Evolutionary conservation across 2,797 vertebrate genomes (phyloP).

Genomic region (Dipus sagitta): DNA sequence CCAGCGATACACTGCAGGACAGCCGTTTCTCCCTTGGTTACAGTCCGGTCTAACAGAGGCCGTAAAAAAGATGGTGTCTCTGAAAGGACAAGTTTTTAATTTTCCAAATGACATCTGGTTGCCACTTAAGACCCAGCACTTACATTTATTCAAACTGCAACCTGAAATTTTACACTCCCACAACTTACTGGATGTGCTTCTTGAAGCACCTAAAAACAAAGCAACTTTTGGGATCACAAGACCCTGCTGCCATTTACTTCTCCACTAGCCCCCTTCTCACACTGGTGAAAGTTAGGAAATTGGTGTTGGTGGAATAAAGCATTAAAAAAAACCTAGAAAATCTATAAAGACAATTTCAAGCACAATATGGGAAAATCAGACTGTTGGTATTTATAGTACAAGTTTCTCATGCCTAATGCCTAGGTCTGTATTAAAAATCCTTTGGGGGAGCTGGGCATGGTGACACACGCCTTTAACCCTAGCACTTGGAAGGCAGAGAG

Average conservation of each 20-base stretch:
- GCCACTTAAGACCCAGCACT: not conserved
- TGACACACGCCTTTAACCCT: no score
- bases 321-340: conserved; percentile 4
- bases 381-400: not conserved
- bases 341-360: conserved; percentile 9
- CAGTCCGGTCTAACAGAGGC: conserved; percentile 94
- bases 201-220: not conserved
- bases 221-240: not conserved
- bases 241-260: not conserved
- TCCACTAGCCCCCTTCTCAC: not conserved
- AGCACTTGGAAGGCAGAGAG: no score
- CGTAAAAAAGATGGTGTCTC: conserved; percentile 97
- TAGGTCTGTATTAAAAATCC: not conserved
- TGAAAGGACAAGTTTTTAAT: conserved; percentile 84
- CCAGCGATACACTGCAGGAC: conserved; percentile 98
- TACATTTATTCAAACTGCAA: not conserved
- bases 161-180: not conserved
- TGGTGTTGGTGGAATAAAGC: not conserved
- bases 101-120: not conserved
- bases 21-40: conserved; percentile 95
- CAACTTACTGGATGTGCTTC: accelerated
- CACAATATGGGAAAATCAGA: not conserved
- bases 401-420: not conserved
- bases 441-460: no score
- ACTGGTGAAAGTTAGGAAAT: not conserved